These are phyloP conservation scores for Camponotus pennsylvanicus DNA, from an alignment of 1,140 invertebrate species.

Conservation along the genomic window DNA sequence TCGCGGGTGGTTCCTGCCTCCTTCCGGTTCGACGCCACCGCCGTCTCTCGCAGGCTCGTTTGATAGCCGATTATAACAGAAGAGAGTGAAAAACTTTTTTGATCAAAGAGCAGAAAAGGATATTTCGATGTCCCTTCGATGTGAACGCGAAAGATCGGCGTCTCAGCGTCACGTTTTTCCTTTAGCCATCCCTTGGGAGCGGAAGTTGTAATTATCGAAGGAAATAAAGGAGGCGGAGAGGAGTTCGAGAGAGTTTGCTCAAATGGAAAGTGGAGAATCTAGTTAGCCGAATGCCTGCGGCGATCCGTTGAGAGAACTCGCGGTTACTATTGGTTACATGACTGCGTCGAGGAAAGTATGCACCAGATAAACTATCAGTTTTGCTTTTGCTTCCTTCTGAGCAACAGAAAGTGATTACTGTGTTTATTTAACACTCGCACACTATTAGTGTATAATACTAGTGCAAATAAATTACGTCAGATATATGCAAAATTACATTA, in stretches of 20 bases:
- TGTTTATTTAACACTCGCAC: neutral
- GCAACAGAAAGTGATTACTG: neutral
- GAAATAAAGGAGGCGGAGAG: constrained; percentile 33
- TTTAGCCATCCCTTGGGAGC: constrained; percentile 6
- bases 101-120: constrained; percentile 54
- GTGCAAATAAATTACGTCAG: constrained; percentile 5
- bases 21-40: constrained; percentile 15
- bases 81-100: constrained; percentile 65
- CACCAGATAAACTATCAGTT: constrained; percentile 16
- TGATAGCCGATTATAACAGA: constrained; percentile 56
- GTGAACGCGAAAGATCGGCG: constrained; percentile 39
- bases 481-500: constrained; percentile 11
- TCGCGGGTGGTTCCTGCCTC: constrained; percentile 14
- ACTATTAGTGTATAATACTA: neutral
- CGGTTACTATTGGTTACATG: constrained; percentile 1
- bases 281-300: constrained; percentile 52
- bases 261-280: constrained; percentile 66
- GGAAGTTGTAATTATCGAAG: constrained; percentile 63
- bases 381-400: constrained; percentile 13
- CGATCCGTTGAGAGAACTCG: constrained; percentile 33
- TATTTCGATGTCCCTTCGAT: constrained; percentile 62
- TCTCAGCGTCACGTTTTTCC: neutral
- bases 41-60: neutral
- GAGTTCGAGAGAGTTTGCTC: constrained; percentile 30
- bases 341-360: constrained; percentile 25